phyloP scores from a whole-genome alignment of 2,888 invertebrate species.

The Ectemnius lituratus region DNA sequence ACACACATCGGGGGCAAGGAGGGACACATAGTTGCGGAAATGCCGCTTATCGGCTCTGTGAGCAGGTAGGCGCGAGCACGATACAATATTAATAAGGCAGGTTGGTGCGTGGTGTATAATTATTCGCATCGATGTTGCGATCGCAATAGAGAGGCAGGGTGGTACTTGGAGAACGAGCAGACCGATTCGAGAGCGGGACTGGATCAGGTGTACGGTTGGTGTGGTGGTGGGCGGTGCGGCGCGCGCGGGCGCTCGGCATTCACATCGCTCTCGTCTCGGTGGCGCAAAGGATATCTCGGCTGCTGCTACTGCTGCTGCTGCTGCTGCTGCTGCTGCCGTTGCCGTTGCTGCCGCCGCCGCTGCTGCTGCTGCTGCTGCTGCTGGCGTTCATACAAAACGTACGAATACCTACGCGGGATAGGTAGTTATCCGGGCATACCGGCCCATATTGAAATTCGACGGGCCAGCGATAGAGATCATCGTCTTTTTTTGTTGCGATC shows the following conservation, averaged over 20 bases:
- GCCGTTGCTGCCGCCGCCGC: conserved; percentile 27
- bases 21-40: no score
- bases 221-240: conserved; percentile 22
- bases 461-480: conserved; percentile 66
- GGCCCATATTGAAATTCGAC: conserved; percentile 71
- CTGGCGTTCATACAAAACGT: conserved; percentile 58
- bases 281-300: conserved; percentile 46
- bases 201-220: conserved; percentile 29
- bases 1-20: no score
- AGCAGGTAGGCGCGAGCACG: neutral
- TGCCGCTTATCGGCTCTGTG: no score
- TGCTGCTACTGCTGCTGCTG: conserved; percentile 11
- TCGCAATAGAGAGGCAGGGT: conserved; percentile 22
- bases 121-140: conserved; percentile 46
- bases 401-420: conserved; percentile 58
- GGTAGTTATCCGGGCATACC: conserved; percentile 63
- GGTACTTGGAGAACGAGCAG: conserved; percentile 62
- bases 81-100: conserved; percentile 11
- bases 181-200: conserved; percentile 65
- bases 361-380: neutral
- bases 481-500: conserved; percentile 68
- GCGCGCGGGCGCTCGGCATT: conserved; percentile 32
- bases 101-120: conserved; percentile 36
- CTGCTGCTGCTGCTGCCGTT: no score
- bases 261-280: conserved; percentile 50